Evolutionary conservation across 2,888 invertebrate genomes (phyloP).

Genomic region (Argyra leucocephala): DNA sequence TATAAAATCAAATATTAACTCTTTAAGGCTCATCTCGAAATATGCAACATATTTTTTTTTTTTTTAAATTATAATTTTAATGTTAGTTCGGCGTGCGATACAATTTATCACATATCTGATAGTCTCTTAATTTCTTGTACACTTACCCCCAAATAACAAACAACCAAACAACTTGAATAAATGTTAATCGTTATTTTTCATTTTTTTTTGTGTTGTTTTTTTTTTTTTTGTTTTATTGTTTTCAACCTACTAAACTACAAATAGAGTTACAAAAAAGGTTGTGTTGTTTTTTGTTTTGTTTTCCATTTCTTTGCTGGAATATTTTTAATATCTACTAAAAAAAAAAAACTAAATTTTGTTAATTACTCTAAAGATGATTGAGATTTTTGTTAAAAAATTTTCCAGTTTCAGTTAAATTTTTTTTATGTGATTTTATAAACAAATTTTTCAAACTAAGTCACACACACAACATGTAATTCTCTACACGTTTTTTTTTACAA

Average conservation of each 20-base stretch:
- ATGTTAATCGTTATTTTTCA: not conserved
- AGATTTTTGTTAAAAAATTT: not conserved
- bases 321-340: not conserved
- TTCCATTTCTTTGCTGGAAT: not conserved
- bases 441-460: too few species aligned
- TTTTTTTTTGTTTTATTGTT: not conserved
- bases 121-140: not conserved
- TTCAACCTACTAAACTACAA: constrained; percentile 6
- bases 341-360: not conserved
- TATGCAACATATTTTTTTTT: not conserved
- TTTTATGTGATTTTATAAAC: not conserved
- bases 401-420: not conserved
- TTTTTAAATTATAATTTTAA: not conserved
- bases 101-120: not conserved
- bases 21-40: not conserved
- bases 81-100: not conserved
- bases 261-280: not conserved
- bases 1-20: not conserved
- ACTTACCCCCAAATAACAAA: not conserved
- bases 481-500: too few species aligned
- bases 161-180: not conserved
- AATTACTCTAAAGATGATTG: not conserved
- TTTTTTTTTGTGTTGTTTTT: not conserved
- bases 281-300: not conserved
- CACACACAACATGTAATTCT: too few species aligned